Evolutionary conservation across 2,888 invertebrate genomes (phyloP).

Genomic region (Sesia apiformis): DNA sequence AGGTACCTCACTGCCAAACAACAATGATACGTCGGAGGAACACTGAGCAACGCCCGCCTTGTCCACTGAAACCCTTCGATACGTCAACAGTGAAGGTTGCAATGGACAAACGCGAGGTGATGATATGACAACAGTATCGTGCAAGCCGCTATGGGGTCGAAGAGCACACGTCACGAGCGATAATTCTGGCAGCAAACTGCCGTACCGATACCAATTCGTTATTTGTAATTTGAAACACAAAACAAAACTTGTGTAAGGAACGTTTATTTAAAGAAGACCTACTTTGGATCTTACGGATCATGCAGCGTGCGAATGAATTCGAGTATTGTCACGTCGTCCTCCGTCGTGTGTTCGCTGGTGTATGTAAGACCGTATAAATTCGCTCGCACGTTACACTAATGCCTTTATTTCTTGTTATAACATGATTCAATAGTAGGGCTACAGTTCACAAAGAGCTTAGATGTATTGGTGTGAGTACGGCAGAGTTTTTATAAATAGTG

Average conservation of each 20-base stretch:
- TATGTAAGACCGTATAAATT: background rate
- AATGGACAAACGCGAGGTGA: constrained; percentile 16
- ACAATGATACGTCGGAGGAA: constrained; percentile 19
- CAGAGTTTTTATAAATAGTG: constrained; percentile 3
- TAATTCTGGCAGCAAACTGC: background rate
- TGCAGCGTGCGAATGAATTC: too few relatives aligned
- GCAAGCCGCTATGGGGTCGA: constrained; percentile 34
- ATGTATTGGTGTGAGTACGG: too few relatives aligned
- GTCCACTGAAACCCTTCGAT: constrained; percentile 21
- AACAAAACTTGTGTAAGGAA: too few relatives aligned
- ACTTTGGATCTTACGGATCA: too few relatives aligned
- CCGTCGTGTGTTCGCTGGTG: background rate
- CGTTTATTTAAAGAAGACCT: too few relatives aligned
- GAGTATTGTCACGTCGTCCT: too few relatives aligned
- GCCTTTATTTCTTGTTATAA: too few relatives aligned
- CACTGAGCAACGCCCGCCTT: constrained; percentile 7
- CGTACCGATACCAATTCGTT: too few relatives aligned
- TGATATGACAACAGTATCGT: constrained; percentile 26
- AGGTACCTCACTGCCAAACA: constrained; percentile 9
- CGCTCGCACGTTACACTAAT: too few relatives aligned
- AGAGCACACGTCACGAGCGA: constrained; percentile 24
- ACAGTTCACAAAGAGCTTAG: too few relatives aligned
- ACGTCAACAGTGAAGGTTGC: background rate
- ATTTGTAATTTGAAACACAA: too few relatives aligned
- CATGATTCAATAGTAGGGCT: too few relatives aligned